Base-by-base conservation (phyloP, 1,140 invertebrate species). In the Meloidogyne exigua region DNA sequence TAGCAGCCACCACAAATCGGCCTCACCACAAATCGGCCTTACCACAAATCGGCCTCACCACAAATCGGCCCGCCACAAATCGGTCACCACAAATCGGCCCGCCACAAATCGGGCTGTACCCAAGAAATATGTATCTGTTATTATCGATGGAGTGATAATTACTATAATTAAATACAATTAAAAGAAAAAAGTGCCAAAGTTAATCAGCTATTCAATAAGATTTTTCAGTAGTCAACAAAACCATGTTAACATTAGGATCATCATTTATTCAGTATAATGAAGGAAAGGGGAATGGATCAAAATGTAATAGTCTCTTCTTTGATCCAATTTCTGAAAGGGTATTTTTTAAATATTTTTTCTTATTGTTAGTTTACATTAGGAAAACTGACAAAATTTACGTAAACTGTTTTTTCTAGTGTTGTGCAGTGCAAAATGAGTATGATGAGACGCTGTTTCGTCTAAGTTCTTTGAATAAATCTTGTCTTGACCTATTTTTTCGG, bases 321-420 rank as follows among this genome's bases (percentile, higher is more conserved):
- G 42, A 64, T 62, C 21, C 39, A 23, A 36, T 65, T 39, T 64
- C 36, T 11, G 72, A 65, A 57, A 26, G 72, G 18, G 72, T 73
- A 36, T 23, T 21, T 49, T 63, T 21, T 12, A n/a, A n/a, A 12
- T 32, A 57, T 21, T 44, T 15, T 36, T 49, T 11, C 39, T 26
- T n/a, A 10, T 23, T 72, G 15, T 72, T 57, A 63, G 5, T 57
- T 49, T 32, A 3, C 28, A 2, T 32, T 32, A 32, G 2, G 2
- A 39, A 39, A 7, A 39, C 10, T 39, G 36, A 32, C 36, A 39
- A 39, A 39, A 10, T 39, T 39, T 39, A 39, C 10, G 36, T 39
- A 10, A 10, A 9, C 4, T 9, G 3, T 9, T 49, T 63, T 64
- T 73, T 73, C 2, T 39, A 73, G 72, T 39, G 62, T 32, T 73